Percentiles rank a stretch among this genome's conserved stretches.
Evolutionary conservation across 2,113 vertebrate genomes (phyloP).

Genomic region (Gallinago undulata): DNA sequence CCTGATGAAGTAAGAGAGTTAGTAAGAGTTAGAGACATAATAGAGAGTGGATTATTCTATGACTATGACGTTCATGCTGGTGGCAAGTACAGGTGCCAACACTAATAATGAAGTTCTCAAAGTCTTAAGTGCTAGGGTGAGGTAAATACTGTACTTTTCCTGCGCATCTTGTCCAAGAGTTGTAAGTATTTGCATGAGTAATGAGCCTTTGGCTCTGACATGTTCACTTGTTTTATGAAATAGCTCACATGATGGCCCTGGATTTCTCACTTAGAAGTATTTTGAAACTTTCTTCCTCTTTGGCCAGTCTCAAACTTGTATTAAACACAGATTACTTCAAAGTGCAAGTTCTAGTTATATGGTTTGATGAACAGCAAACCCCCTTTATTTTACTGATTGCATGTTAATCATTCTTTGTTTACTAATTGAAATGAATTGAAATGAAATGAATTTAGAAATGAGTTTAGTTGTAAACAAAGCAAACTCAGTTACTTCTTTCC

Average conservation of each 20-base stretch:
- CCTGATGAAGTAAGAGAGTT: neutral
- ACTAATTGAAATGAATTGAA: neutral
- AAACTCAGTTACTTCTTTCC: neutral
- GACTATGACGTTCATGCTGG: fast-evolving
- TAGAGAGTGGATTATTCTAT: neutral
- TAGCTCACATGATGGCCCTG: neutral
- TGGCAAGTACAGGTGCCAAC: neutral
- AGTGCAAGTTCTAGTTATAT: neutral
- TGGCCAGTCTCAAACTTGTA: neutral
- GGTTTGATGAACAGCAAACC: neutral
- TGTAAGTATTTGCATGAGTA: neutral
- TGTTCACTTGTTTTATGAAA: neutral
- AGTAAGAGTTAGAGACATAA: neutral
- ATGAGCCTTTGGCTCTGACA: neutral
- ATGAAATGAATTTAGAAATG: too few relatives aligned
- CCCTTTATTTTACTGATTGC: neutral
- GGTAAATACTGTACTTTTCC: neutral
- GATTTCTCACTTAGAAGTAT: neutral
- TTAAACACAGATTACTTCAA: neutral
- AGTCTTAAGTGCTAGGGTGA: neutral
- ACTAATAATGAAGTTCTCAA: neutral
- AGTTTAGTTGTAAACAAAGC: neutral
- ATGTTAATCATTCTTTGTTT: neutral
- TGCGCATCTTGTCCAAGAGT: neutral
- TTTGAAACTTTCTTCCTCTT: neutral